Percentiles rank a stretch among this genome's conserved stretches.
Evolutionary conservation across 2,888 invertebrate species (phyloP).

Genomic region (Brachylomia viminalis): DNA sequence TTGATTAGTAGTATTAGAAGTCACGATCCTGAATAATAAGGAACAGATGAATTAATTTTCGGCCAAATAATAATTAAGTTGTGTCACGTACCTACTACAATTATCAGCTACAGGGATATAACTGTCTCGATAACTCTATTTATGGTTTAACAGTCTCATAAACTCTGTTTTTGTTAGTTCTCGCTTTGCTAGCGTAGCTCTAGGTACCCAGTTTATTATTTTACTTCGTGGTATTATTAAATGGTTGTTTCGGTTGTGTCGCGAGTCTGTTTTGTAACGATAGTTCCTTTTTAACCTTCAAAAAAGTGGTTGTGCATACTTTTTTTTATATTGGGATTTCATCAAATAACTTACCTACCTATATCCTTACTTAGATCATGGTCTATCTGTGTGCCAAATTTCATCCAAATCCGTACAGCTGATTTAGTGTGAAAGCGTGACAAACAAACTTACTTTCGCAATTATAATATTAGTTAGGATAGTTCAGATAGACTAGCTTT

Average conservation of each 20-base stretch:
- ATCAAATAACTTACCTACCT: too few relatives aligned
- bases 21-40: background rate
- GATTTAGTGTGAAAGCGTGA: too few relatives aligned
- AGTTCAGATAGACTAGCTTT: too few relatives aligned
- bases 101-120: conserved; percentile 32
- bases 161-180: background rate
- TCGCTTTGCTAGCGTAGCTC: background rate
- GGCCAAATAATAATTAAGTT: conserved; percentile 1
- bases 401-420: too few relatives aligned
- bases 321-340: too few relatives aligned
- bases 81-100: conserved; percentile 30
- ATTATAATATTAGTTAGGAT: too few relatives aligned
- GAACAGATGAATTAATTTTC: conserved; percentile 1
- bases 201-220: background rate
- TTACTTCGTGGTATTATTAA: background rate
- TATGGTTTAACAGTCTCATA: conserved; percentile 13
- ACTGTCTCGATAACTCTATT: conserved; percentile 38
- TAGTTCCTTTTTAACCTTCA: background rate
- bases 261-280: background rate
- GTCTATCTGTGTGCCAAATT: too few relatives aligned
- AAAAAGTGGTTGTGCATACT: background rate
- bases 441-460: too few relatives aligned
- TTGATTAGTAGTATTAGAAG: background rate
- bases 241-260: background rate
- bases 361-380: too few relatives aligned